Base-by-base conservation (phyloP, 1,140 invertebrate genomes). In the Hesperophylax magnus region DNA sequence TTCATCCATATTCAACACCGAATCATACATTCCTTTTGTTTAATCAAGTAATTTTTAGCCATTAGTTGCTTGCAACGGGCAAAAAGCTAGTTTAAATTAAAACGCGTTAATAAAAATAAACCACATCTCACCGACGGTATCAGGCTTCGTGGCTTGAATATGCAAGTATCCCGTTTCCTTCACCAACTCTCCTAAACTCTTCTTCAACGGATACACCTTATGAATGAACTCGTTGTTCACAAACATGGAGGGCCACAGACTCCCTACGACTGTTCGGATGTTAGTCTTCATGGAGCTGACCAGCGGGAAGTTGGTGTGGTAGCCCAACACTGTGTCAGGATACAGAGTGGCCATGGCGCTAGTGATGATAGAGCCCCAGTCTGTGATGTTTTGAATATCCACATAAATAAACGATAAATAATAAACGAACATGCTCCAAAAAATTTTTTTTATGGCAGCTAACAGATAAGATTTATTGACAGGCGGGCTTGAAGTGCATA, bases 121-220 rank as follows among this genome's bases (percentile, higher is more conserved):
- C 1, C 11, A 14, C 11, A 14, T 47, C 27, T 78, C 17, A 81
- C 91, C 95, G 72, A 96, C 87, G 5, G 95, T 96, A 84, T 96
- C 95, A 4, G 95, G 95, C 88, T 95, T 96, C 0, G 94, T 95
- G 3, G 93, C 90, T 87, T 96, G 95, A 58, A 96, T 85, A 85
- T 95, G 93, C 18, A 93, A 82, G 84, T 96, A 96, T 18, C 94
- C 95, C 53, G 85, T 85, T 87, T 95, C 94, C 80, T 89, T 85
- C 0, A 94, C 20, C 0, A 93, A 1, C 53, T 80, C 78, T 9
- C 75, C 67, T 3, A 90, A 86, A 15, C 88, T 83, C 11, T 90
- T 78, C 0, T 81, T 84, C 6, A 94, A 31, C 11, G 92, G 93
- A 86, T 91, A 93, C 78, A 93, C 88, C 84, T 87, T 92, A 0